Percentiles rank a stretch among this genome's conserved stretches.
These are phyloP conservation scores for Drosophila flavopinicola DNA, from an alignment of 2,888 invertebrate species.

Conservation along the genomic window DNA sequence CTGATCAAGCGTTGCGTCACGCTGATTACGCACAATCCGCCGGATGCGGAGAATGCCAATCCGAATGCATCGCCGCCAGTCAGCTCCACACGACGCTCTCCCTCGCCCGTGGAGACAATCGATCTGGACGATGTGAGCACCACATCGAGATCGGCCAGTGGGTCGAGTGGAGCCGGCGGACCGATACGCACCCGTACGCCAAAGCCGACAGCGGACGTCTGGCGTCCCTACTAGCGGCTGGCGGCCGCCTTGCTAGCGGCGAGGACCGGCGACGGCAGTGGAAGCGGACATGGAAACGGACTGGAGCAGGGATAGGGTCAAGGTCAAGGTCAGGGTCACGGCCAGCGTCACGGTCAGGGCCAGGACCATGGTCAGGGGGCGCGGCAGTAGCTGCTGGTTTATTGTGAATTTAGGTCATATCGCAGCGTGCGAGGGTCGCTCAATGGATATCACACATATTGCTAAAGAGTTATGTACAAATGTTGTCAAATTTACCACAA, in stretches of 20 bases:
- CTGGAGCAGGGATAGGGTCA: not conserved
- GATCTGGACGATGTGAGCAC: constrained; percentile 82
- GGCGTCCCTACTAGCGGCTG: constrained; percentile 89
- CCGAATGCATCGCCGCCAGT: constrained; percentile 84
- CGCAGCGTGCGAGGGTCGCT: constrained; percentile 47
- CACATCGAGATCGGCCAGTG: constrained; percentile 76
- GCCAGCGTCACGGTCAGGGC: not conserved
- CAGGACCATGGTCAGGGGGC: not conserved
- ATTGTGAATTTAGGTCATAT: constrained; percentile 56
- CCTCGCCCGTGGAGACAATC: constrained; percentile 85
- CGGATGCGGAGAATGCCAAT: constrained; percentile 82
- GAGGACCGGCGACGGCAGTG: constrained; percentile 20
- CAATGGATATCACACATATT: not conserved
- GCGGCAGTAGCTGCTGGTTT: constrained; percentile 5
- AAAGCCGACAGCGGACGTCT: constrained; percentile 88
- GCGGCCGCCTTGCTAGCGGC: constrained; percentile 78
- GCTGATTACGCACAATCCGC: constrained; percentile 82
- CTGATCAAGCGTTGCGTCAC: constrained; percentile 83
- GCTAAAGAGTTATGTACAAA: too few species aligned
- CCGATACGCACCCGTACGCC: constrained; percentile 84
- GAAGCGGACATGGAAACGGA: constrained; percentile 5
- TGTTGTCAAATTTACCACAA: too few species aligned
- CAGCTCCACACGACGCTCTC: constrained; percentile 85
- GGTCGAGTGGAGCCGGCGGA: constrained; percentile 56
- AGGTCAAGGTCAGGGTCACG: not conserved